Conservation (phyloP, 2,888 invertebrate species). For the Peribatodes rhomboidaria region DNA sequence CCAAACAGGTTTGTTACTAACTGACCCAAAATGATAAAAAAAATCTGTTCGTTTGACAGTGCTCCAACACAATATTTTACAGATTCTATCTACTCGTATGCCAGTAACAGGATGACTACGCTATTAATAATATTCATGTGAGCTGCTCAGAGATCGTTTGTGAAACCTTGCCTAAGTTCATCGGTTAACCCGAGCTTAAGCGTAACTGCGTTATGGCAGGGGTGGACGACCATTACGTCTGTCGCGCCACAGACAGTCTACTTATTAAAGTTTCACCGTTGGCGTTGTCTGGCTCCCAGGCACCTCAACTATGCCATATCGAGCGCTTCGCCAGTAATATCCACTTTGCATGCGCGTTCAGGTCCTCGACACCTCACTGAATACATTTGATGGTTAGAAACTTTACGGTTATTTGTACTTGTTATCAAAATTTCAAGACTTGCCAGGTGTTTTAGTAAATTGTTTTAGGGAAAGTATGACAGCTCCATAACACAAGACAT, state of each 20-base stretch:
- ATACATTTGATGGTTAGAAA: slow-evolving; percentile 49
- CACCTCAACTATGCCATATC: slow-evolving; percentile 57
- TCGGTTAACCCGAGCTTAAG: slow-evolving; percentile 18
- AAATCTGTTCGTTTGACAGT: too few relatives aligned
- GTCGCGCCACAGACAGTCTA: slow-evolving; percentile 47
- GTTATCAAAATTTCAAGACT: slow-evolving; percentile 21
- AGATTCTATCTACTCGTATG: neutral
- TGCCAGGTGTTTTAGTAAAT: neutral
- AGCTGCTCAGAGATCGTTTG: neutral
- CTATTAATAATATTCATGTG: neutral
- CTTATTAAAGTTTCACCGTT: slow-evolving; percentile 74
- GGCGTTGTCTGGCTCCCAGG: slow-evolving; percentile 54
- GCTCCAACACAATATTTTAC: too few relatives aligned
- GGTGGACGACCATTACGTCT: slow-evolving; percentile 31
- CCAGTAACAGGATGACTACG: neutral
- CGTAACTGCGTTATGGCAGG: slow-evolving; percentile 28
- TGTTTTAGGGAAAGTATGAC: neutral
- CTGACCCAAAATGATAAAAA: too few relatives aligned
- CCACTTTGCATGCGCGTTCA: slow-evolving; percentile 60
- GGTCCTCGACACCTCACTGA: slow-evolving; percentile 48
- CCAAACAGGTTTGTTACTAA: too few relatives aligned
- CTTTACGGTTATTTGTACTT: slow-evolving; percentile 24
- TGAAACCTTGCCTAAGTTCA: slow-evolving; percentile 16
- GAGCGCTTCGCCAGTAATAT: slow-evolving; percentile 61
- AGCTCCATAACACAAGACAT: too few relatives aligned